Conservation (phyloP, 2,888 invertebrate genomes). For the Apotomis turbidana region DNA sequence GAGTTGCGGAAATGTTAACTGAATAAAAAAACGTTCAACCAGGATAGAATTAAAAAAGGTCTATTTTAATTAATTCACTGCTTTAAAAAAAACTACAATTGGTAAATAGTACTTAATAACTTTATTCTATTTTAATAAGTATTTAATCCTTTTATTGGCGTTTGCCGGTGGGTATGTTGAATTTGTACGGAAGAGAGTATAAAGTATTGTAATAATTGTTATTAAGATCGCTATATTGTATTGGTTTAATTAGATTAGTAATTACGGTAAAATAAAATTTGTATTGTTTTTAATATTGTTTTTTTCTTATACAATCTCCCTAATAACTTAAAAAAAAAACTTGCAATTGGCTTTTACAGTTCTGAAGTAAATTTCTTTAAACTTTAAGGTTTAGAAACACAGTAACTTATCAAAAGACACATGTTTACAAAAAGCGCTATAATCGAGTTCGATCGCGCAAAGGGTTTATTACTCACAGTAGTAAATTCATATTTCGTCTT, state of each 20-base stretch:
- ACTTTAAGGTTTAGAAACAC: too few relatives aligned
- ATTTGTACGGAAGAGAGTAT: neutral
- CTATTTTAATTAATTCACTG: neutral
- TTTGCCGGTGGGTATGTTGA: neutral
- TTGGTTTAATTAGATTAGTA: neutral
- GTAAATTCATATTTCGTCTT: neutral
- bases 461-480: too few relatives aligned
- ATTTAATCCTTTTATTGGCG: neutral
- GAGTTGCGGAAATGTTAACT: neutral
- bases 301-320: neutral
- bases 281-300: conserved; percentile 16
- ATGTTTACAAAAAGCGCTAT: too few relatives aligned
- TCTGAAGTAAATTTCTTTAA: too few relatives aligned
- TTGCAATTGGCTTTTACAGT: neutral
- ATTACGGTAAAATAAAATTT: conserved; percentile 15
- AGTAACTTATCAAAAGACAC: too few relatives aligned
- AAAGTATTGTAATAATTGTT: neutral
- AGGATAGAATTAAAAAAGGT: neutral
- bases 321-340: neutral
- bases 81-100: neutral
- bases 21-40: neutral
- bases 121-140: neutral
- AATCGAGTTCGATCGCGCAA: too few relatives aligned
- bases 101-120: conserved; percentile 4
- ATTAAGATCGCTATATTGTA: neutral